Percentiles rank a stretch among this genome's conserved stretches.
These are phyloP conservation scores for Halcyon smyrnensis DNA, from an alignment of 2,797 vertebrate species.

Conservation along the genomic window DNA sequence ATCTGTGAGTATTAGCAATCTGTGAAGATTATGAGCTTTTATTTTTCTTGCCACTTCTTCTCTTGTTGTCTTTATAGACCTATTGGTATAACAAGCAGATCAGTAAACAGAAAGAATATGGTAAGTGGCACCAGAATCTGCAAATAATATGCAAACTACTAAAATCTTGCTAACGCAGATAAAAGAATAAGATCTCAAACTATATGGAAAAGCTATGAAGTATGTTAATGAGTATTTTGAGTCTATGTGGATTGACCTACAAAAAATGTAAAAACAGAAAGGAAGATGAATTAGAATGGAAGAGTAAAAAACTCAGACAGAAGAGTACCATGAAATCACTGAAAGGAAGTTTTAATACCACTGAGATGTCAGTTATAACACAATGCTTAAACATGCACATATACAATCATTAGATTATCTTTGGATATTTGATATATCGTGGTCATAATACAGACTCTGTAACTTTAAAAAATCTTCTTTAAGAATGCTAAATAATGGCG, in stretches of 20 bases:
- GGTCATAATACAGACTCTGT: neutral
- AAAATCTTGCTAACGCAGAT: neutral
- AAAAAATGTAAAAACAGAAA: neutral
- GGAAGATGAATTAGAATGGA: neutral
- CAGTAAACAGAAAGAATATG: neutral
- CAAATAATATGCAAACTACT: neutral
- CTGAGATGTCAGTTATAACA: neutral
- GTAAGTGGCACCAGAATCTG: neutral
- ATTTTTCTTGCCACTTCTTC: neutral
- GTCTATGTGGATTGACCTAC: neutral
- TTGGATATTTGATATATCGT: neutral
- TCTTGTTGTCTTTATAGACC: neutral
- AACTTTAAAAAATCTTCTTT: neutral
- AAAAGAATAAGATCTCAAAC: neutral
- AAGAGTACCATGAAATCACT: neutral
- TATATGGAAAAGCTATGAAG: neutral
- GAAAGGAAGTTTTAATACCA: neutral
- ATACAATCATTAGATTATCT: neutral
- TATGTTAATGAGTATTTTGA: neutral
- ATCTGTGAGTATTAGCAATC: neutral
- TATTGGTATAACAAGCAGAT: neutral
- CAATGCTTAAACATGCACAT: neutral
- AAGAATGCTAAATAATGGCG: neutral
- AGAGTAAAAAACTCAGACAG: neutral
- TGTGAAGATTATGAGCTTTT: conserved; percentile 2